phyloP scores from a whole-genome alignment of 2,888 invertebrate genomes.

The Ormyrus labotus region DNA sequence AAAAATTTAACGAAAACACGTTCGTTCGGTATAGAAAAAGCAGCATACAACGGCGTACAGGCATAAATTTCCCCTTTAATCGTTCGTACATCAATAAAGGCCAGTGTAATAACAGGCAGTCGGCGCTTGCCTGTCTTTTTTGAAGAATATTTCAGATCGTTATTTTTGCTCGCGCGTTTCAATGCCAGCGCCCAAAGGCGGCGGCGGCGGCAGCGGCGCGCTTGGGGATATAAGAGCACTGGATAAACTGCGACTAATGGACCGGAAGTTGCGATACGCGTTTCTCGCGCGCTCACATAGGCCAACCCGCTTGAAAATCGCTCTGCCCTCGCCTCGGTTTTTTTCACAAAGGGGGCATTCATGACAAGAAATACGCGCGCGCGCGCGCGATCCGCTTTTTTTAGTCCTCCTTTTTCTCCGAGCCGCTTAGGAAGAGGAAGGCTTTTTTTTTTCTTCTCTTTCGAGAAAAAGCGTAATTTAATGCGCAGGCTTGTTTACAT shows the following conservation, averaged over 20 bases:
- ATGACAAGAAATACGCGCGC: constrained; percentile 37
- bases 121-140: constrained; percentile 27
- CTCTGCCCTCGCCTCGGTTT: constrained; percentile 37
- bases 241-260: constrained; percentile 63
- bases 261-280: constrained; percentile 64
- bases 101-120: constrained; percentile 28
- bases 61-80: constrained; percentile 37
- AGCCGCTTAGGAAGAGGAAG: not conserved
- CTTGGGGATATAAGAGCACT: constrained; percentile 1
- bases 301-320: constrained; percentile 46
- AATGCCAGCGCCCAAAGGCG: constrained; percentile 30
- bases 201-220: constrained; percentile 1
- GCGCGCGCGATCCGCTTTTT: constrained; percentile 47
- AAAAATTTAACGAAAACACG: too few species aligned
- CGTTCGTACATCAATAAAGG: constrained; percentile 32
- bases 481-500: not conserved
- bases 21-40: too few species aligned
- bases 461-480: constrained; percentile 12
- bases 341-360: constrained; percentile 40
- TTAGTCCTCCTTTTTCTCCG: constrained; percentile 8
- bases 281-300: constrained; percentile 28
- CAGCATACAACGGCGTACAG: too few species aligned
- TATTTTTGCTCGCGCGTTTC: constrained; percentile 50
- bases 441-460: not conserved
- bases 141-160: constrained; percentile 45